These are phyloP conservation scores for Neosalanx taihuensis DNA, from an alignment of 2,797 vertebrate genomes.

Conservation along the genomic window DNA sequence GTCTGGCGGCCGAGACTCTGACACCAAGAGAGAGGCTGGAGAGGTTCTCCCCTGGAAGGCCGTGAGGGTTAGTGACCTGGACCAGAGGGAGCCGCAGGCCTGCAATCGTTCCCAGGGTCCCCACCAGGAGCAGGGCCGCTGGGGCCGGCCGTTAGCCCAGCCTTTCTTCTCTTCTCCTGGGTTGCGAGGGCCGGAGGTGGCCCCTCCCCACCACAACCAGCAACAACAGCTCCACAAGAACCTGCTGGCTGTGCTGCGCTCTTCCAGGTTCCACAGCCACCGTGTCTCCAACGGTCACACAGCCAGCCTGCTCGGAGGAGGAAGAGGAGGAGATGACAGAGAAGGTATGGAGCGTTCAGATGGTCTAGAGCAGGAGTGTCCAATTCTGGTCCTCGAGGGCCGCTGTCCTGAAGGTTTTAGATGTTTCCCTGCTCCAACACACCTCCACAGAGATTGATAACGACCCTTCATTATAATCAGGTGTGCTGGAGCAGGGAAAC, in stretches of 20 bases:
- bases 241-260: slow-evolving; percentile 89
- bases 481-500: slow-evolving; percentile 49
- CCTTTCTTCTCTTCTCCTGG: slow-evolving; percentile 68
- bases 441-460: too few relatives aligned
- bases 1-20: slow-evolving; percentile 40
- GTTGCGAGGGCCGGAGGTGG: slow-evolving; percentile 78
- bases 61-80: slow-evolving; percentile 60
- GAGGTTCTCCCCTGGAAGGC: slow-evolving; percentile 56
- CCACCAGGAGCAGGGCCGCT: slow-evolving; percentile 45
- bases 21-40: slow-evolving; percentile 57
- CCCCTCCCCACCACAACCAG: slow-evolving; percentile 81
- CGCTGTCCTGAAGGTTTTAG: too few relatives aligned
- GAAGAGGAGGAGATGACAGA: slow-evolving; percentile 44
- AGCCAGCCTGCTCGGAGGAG: slow-evolving; percentile 74
- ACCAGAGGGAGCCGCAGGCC: slow-evolving; percentile 50
- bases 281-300: slow-evolving; percentile 79
- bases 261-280: slow-evolving; percentile 74
- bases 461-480: slow-evolving; percentile 79
- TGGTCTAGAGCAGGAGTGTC: too few relatives aligned
- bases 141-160: slow-evolving; percentile 48
- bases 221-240: slow-evolving; percentile 84
- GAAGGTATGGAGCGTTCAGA: slow-evolving; percentile 81
- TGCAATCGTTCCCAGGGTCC: slow-evolving; percentile 59
- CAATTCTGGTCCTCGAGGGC: too few relatives aligned
- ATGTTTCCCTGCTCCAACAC: too few relatives aligned